These are phyloP conservation scores for Hylaeus anthracinus DNA, from an alignment of 1,140 invertebrate species.

Conservation along the genomic window DNA sequence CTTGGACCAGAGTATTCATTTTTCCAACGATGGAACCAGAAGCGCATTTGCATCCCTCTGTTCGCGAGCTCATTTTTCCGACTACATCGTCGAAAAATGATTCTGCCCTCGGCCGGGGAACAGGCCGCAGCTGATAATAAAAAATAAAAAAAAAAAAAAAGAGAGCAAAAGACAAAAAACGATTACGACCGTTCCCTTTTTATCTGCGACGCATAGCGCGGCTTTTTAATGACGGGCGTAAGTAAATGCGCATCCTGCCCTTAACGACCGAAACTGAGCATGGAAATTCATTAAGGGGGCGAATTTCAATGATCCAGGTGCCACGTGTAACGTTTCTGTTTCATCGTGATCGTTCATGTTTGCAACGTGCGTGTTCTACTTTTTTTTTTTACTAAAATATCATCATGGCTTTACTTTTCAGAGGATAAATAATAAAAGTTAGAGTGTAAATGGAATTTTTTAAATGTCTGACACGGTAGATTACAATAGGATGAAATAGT, in stretches of 20 bases:
- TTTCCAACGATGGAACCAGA: conserved; percentile 27
- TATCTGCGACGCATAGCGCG: conserved; percentile 41
- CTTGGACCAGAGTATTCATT: conserved; percentile 28
- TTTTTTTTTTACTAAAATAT: too few relatives aligned
- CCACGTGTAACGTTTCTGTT: neutral
- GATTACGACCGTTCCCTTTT: conserved; percentile 32
- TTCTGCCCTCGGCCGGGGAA: conserved; percentile 46
- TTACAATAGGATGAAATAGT: too few relatives aligned
- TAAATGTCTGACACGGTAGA: too few relatives aligned
- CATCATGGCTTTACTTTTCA: too few relatives aligned
- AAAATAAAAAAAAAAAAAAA: neutral
- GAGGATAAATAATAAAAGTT: too few relatives aligned
- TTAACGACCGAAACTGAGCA: conserved; percentile 55
- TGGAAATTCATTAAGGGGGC: conserved; percentile 52
- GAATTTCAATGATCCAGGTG: conserved; percentile 29
- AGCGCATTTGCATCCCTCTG: conserved; percentile 49
- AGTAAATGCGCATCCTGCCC: conserved; percentile 57
- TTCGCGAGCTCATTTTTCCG: conserved; percentile 55
- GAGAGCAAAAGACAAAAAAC: neutral
- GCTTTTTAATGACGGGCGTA: conserved; percentile 55
- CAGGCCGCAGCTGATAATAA: conserved; percentile 34
- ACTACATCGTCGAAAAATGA: conserved; percentile 51
- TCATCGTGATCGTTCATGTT: neutral
- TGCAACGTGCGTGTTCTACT: neutral
- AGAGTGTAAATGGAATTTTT: too few relatives aligned